A percentile compares a stretch with the other conserved stretches of the same genome.
phyloP scores from a whole-genome alignment of 2,113 vertebrate species.

The Delphinapterus leucas region DNA sequence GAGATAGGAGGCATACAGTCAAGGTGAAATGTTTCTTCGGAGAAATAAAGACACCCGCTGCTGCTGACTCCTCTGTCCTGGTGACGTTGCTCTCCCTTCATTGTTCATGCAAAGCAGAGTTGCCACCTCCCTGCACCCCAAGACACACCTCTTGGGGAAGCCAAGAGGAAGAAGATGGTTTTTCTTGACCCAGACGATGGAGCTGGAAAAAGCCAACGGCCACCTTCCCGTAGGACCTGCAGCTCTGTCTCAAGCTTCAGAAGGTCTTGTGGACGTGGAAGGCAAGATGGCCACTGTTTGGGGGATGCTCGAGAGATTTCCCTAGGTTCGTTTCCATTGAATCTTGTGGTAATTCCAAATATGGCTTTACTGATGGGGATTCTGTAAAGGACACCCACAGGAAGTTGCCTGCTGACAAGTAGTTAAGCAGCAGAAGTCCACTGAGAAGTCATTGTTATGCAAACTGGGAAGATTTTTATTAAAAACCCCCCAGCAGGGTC shows the following conservation, averaged over 20 bases:
- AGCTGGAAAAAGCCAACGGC: fast-evolving
- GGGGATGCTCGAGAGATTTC: background rate
- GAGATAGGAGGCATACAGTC: fast-evolving
- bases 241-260: fast-evolving
- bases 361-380: background rate
- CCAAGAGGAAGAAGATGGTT: fast-evolving
- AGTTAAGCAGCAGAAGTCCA: fast-evolving
- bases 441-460: background rate
- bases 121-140: fast-evolving
- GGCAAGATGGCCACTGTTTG: fast-evolving
- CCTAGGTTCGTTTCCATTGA: background rate
- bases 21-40: fast-evolving
- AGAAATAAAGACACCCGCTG: fast-evolving
- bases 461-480: no score
- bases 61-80: fast-evolving
- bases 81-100: fast-evolving
- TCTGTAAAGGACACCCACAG: fast-evolving
- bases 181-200: fast-evolving
- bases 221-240: background rate
- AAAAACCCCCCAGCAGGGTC: fast-evolving
- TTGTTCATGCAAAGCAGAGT: fast-evolving
- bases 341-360: background rate
- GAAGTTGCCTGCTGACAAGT: fast-evolving
- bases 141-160: background rate
- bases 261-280: no score